A percentile compares a stretch with the other conserved stretches of the same genome.
phyloP scores from a whole-genome alignment of 2,797 vertebrate genomes.

The Ispidina picta region DNA sequence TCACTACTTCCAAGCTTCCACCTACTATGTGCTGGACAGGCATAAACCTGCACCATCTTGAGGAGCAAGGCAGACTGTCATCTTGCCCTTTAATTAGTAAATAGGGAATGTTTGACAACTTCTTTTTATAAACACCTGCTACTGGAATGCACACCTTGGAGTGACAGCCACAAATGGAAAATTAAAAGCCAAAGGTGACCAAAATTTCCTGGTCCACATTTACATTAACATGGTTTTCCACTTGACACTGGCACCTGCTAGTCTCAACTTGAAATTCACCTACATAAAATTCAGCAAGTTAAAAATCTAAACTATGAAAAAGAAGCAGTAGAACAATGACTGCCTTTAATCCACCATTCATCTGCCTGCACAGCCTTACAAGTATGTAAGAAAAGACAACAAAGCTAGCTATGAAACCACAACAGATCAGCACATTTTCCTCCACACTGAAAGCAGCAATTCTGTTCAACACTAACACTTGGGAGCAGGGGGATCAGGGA shows the following conservation, averaged over 20 bases:
- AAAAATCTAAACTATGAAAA: not conserved
- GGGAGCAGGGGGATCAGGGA: not conserved
- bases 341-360: not conserved
- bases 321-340: not conserved
- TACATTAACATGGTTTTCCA: not conserved
- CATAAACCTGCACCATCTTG: not conserved
- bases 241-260: not conserved
- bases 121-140: accelerated
- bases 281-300: not conserved
- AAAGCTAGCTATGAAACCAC: not conserved
- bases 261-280: not conserved
- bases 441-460: not conserved
- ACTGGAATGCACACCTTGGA: not conserved
- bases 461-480: not conserved
- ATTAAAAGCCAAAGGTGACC: not conserved
- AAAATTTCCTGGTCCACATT: not conserved
- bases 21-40: not conserved
- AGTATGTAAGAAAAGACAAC: not conserved
- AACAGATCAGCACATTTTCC: not conserved
- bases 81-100: not conserved
- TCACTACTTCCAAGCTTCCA: not conserved
- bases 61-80: not conserved
- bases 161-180: not conserved
- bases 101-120: not conserved
- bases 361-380: not conserved